Base-by-base conservation (phyloP, 2,113 vertebrate species). In the Hydrolagus affinis region DNA sequence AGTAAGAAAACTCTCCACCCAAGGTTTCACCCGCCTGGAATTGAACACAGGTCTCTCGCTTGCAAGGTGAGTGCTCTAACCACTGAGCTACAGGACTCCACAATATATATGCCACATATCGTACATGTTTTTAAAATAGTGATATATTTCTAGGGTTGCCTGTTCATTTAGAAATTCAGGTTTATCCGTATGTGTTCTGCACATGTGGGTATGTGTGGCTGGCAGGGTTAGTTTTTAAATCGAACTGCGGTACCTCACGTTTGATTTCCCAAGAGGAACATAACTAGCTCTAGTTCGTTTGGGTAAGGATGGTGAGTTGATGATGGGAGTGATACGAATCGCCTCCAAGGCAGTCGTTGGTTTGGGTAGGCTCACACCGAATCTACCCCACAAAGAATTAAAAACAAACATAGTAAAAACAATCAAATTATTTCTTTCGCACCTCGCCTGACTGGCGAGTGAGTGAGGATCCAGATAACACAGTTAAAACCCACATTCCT, bases 341-440 rank as follows among this genome's bases (percentile, higher is more conserved):
- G 88, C 88, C 86, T 88, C 88, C 80, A 88, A 85, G 73, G 88
- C 88, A 60, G 87, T 87, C 74, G 72, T 86, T 62, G 87, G 86
- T 85, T 86, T 86, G 73, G 80, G 64, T 68, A 75, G 86, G 73
- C 60, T 32, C 86, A 78, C 73, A 88, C 85, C 86, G 86, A 80
- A 85, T 88, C 85, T 89, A 87, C 69, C 76, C 64, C 85, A 60
- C n/a, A 83, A 85, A 87, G 78, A 78, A 85, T 87, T 86, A 60
- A 66, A 32, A 70, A 86, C 28, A 25, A 85, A 86, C 60, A 77
- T 80, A 62, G 62, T 80, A 56, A 66, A 83, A 62, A 30, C 66
- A 25, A 83, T 30, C 25, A 25, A 17, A 28, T 30, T 30, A 30
- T 66, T 66, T 28, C 60, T 59, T 30, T 83, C 59, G 23, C 14